phyloP scores from a whole-genome alignment of 2,888 invertebrate genomes.

The Sericinus montela region DNA sequence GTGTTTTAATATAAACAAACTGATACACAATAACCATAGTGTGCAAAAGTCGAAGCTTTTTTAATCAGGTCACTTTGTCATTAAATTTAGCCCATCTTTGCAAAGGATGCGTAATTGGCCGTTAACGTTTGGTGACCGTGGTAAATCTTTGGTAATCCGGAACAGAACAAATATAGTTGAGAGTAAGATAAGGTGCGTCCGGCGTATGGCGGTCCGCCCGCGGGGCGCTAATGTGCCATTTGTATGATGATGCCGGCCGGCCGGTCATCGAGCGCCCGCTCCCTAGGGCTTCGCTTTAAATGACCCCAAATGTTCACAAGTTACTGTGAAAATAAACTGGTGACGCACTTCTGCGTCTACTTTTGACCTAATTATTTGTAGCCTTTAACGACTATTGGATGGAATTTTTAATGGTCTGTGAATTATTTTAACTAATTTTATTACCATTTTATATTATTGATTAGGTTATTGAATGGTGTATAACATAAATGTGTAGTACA shows the following conservation, averaged over 20 bases:
- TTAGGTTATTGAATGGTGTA: too few species aligned
- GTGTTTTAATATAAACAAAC: too few species aligned
- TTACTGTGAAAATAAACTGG: not conserved
- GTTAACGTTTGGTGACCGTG: slow-evolving; percentile 69
- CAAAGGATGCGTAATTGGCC: slow-evolving; percentile 69
- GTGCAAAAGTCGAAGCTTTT: slow-evolving; percentile 42
- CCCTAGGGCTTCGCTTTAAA: slow-evolving; percentile 36
- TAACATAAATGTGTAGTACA: too few species aligned
- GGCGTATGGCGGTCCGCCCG: slow-evolving; percentile 35
- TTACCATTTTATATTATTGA: too few species aligned
- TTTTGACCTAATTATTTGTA: not conserved
- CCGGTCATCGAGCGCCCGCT: slow-evolving; percentile 27
- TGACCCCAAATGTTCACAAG: slow-evolving; percentile 31
- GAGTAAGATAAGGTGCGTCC: slow-evolving; percentile 75
- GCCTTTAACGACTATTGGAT: too few species aligned
- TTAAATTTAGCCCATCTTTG: slow-evolving; percentile 70
- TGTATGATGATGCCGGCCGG: slow-evolving; percentile 68
- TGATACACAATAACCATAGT: too few species aligned
- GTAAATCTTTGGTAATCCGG: slow-evolving; percentile 75
- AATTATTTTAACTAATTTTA: too few species aligned
- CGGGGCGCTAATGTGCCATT: slow-evolving; percentile 72
- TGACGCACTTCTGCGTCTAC: not conserved
- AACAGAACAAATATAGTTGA: slow-evolving; percentile 75
- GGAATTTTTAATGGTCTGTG: too few species aligned
- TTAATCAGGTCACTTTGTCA: slow-evolving; percentile 39